A percentile compares a stretch with the other conserved stretches of the same genome.
phyloP scores from a whole-genome alignment of 1,140 invertebrate genomes.

The Teleogryllus occipitalis region DNA sequence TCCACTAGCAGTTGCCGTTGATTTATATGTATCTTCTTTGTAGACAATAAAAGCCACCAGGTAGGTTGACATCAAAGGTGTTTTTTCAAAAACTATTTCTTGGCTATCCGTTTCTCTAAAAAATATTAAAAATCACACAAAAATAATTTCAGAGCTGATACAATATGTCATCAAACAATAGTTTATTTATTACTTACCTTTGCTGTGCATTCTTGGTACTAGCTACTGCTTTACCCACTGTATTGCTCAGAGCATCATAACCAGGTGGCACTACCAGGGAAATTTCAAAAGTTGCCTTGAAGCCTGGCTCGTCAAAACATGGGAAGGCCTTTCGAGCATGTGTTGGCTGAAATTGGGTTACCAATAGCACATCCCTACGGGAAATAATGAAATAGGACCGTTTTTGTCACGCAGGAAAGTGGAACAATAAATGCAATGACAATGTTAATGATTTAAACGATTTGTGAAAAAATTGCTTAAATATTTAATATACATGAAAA shows the following conservation, averaged over 20 bases:
- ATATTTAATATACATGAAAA: no score
- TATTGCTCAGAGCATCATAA: slow-evolving; percentile 52
- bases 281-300: slow-evolving; percentile 82
- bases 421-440: no score
- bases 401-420: no score
- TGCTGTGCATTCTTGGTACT: neutral
- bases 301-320: slow-evolving; percentile 90
- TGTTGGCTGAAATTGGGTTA: slow-evolving; percentile 88
- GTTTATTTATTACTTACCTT: neutral
- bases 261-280: slow-evolving; percentile 59
- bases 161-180: neutral
- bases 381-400: neutral
- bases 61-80: neutral
- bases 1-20: neutral
- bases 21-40: neutral
- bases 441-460: no score
- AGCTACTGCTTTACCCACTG: neutral
- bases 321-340: slow-evolving; percentile 87
- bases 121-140: neutral
- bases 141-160: neutral
- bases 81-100: neutral
- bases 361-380: slow-evolving; percentile 44
- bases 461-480: no score
- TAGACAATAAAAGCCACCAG: neutral
- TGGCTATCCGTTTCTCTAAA: neutral